Base-by-base conservation (phyloP, 2,113 vertebrate genomes). In the Neopipo cinnamomea region DNA sequence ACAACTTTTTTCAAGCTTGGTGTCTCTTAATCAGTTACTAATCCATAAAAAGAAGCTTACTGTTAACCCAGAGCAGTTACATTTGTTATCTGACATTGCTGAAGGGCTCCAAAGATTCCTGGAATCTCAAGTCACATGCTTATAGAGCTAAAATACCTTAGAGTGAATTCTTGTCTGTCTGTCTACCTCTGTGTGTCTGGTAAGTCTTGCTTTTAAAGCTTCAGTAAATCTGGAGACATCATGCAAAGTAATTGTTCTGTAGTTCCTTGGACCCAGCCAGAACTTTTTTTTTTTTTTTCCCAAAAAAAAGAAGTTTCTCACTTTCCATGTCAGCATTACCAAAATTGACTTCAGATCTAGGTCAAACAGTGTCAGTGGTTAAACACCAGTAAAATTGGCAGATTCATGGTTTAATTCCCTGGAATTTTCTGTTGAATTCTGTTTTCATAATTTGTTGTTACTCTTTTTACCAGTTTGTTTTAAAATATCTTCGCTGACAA, bases 151-250 rank as follows among this genome's bases (percentile, higher is more conserved):
- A 73, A 77, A 17, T 62, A 49, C 21, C 42, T 86, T 59, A 18
- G 37, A 75, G 15, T 52, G 12, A 68, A 37, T 92, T 77, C 25
- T 77, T 77, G 24, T 41, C 31, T 74, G 6, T 73, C 18, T 67
- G 18, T 73, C 11, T 52, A 14, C 1, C 0, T 53, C n/a, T 73
- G 17, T 44, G 16, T 55, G 42, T 33, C 66, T 83, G 37, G 4
- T 85, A 47, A 73, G 27, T 53, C 53, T 76, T 91, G 37, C n/a
- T 73, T 77, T 81, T 77, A 73, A 72, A 62, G n/a, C 49, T 83
- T 59, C 41, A 46, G 24, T 82, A 20, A 65, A 89, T 55, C 44
- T 89, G 61, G 13, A 89, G 59, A 49, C 31, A 31, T 13, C 28
- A 39, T 0, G 0, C 25, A 31, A 77, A 52, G 49, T 14, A 78